Conservation (phyloP, 2,113 vertebrate genomes). For the Dasyurus viverrinus region DNA sequence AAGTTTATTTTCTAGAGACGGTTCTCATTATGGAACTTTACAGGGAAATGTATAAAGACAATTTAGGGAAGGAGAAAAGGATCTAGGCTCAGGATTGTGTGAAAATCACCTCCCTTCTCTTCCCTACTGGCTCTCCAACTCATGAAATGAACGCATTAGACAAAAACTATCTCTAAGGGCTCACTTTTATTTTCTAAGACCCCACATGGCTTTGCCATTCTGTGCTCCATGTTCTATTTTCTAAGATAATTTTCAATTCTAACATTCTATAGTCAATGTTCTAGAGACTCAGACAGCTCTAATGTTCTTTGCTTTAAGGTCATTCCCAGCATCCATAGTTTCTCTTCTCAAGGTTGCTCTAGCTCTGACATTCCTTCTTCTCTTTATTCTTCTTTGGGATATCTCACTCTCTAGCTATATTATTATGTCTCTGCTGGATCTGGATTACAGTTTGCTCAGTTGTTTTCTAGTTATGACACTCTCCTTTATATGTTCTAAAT, state of each 20-base stretch:
- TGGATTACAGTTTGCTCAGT: not conserved
- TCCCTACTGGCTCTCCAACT: not conserved
- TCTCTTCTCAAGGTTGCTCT: not conserved
- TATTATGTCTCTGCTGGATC: not conserved
- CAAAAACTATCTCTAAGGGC: not conserved
- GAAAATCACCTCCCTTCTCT: not conserved
- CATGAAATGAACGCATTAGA: not conserved
- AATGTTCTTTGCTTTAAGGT: not conserved
- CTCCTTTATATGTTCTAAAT: not conserved
- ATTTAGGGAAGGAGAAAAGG: not conserved
- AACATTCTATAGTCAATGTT: not conserved
- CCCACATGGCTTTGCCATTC: not conserved
- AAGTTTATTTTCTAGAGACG: slow-evolving; percentile 15
- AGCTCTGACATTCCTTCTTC: not conserved
- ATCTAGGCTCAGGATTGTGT: not conserved
- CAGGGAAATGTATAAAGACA: not conserved
- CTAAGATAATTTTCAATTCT: not conserved
- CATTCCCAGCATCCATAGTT: not conserved
- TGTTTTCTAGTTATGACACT: not conserved
- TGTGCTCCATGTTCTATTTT: not conserved
- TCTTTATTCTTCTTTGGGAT: not conserved
- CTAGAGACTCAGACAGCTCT: not conserved
- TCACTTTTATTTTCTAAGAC: not conserved
- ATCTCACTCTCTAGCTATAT: not conserved
- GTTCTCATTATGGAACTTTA: slow-evolving; percentile 8